phyloP scores from a whole-genome alignment of 2,797 vertebrate species.

The Vultur gryphus region DNA sequence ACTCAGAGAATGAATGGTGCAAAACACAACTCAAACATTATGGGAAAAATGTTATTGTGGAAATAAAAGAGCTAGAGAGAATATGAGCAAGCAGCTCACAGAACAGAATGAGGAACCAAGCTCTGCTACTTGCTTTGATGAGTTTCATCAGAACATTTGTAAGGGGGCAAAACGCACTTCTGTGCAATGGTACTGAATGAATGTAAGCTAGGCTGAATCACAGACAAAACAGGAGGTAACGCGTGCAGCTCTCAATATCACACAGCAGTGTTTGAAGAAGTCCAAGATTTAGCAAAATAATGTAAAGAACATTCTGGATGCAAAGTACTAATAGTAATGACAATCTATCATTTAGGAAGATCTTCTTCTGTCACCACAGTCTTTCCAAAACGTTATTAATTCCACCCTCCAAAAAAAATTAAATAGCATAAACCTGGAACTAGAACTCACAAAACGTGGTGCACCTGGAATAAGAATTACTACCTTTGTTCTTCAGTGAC shows the following conservation, averaged over 20 bases:
- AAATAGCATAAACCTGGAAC: not conserved
- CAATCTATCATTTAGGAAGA: not conserved
- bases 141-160: not conserved
- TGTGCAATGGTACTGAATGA: not conserved
- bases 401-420: not conserved
- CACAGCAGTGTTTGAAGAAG: not conserved
- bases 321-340: not conserved
- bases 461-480: not conserved
- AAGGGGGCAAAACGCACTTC: not conserved
- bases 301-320: not conserved
- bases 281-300: not conserved
- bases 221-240: accelerated
- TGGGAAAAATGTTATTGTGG: not conserved
- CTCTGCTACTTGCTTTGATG: not conserved
- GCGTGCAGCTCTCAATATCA: accelerated
- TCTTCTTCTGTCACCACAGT: not conserved
- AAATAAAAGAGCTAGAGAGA: not conserved
- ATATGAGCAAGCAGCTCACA: not conserved
- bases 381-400: not conserved
- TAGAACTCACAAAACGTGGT: not conserved
- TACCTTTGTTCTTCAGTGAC: not conserved
- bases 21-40: not conserved
- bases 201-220: not conserved
- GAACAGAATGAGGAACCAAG: not conserved
- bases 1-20: not conserved